A percentile compares a stretch with the other conserved stretches of the same genome.
phyloP scores from a whole-genome alignment of 2,113 vertebrate species.

The Nerophis lumbriciformis region DNA sequence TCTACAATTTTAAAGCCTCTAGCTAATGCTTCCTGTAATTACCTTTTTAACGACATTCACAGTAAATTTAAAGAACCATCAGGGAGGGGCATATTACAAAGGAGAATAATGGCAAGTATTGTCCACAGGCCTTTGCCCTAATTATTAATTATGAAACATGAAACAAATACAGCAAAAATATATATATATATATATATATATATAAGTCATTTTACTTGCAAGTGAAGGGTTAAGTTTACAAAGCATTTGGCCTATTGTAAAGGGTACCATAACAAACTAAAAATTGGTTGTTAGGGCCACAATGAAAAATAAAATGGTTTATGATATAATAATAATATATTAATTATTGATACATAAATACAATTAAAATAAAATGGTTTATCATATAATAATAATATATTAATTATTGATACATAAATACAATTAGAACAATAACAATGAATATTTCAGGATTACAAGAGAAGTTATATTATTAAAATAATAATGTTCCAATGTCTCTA shows the following conservation, averaged over 20 bases:
- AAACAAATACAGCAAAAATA: background rate
- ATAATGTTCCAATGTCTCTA: too few relatives aligned
- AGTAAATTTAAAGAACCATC: background rate
- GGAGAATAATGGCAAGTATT: background rate
- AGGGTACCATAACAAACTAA: background rate
- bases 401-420: too few relatives aligned
- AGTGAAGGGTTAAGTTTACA: background rate
- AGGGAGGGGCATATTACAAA: background rate
- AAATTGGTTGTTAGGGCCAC: background rate
- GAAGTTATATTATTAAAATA: too few relatives aligned
- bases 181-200: too few relatives aligned
- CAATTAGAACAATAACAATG: too few relatives aligned
- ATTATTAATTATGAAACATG: background rate
- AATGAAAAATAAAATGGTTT: too few relatives aligned
- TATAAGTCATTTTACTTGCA: background rate
- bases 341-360: too few relatives aligned
- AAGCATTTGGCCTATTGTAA: background rate
- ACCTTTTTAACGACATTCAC: slow-evolving; percentile 1
- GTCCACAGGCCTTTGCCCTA: background rate
- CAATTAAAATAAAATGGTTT: too few relatives aligned
- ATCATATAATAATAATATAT: too few relatives aligned
- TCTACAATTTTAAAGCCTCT: background rate
- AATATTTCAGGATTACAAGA: too few relatives aligned
- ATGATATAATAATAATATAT: too few relatives aligned
- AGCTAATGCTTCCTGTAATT: background rate